These are phyloP conservation scores for Drosophila niveifrons DNA, from an alignment of 2,888 invertebrate species.

Conservation along the genomic window DNA sequence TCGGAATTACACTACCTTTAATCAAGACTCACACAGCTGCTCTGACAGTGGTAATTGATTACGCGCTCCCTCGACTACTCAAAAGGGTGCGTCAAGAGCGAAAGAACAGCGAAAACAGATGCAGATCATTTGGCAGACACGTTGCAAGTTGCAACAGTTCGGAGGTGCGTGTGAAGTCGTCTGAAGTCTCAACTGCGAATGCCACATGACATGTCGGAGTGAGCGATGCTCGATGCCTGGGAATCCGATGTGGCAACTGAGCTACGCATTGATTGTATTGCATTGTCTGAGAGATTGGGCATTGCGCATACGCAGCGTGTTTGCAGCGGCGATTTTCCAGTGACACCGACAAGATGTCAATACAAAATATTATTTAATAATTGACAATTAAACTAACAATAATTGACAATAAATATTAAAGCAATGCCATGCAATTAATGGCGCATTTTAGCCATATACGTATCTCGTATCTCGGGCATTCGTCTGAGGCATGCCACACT, in stretches of 20 bases:
- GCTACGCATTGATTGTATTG: conserved; percentile 70
- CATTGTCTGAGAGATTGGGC: conserved; percentile 9
- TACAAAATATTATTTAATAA: conserved; percentile 70
- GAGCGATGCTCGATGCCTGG: conserved; percentile 51
- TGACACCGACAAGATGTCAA: conserved; percentile 32
- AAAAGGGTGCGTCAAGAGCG: conserved; percentile 20
- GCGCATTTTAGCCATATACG: conserved; percentile 77
- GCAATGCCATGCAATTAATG: conserved; percentile 71
- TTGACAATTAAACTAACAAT: conserved; percentile 79
- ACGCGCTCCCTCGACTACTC: conserved; percentile 36
- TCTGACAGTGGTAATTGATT: conserved; percentile 56
- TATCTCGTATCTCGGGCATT: conserved; percentile 38
- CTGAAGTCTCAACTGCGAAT: conserved; percentile 14
- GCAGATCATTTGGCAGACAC: conserved; percentile 42
- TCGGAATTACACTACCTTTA: conserved; percentile 11
- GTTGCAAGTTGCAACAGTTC: not conserved
- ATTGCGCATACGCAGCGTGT: conserved; percentile 71
- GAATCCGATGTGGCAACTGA: conserved; percentile 63
- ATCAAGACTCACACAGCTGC: conserved; percentile 45
- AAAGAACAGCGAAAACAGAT: conserved; percentile 14
- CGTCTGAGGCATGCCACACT: conserved; percentile 34
- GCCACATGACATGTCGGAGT: conserved; percentile 29
- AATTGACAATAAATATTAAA: conserved; percentile 81
- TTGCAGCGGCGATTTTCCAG: conserved; percentile 43
- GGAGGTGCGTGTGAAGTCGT: conserved; percentile 53